phyloP scores from a whole-genome alignment of 2,888 invertebrate species.

The Clostera curtula region DNA sequence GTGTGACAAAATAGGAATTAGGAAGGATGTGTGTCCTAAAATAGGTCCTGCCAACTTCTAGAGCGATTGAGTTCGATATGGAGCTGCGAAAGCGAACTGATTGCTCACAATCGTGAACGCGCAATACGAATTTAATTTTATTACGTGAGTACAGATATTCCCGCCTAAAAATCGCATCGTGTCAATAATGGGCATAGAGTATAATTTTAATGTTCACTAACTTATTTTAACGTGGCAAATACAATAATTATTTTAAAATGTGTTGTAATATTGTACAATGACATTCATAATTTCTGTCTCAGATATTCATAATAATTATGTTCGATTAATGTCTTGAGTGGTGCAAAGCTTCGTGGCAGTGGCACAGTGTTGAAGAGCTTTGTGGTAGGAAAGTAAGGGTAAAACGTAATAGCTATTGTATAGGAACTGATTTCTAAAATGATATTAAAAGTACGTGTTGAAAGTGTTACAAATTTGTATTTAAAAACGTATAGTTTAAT shows the following conservation, averaged over 20 bases:
- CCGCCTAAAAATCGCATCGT: slow-evolving; percentile 32
- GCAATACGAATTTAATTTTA: too few species aligned
- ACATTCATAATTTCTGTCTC: slow-evolving; percentile 42
- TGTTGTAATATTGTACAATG: not conserved
- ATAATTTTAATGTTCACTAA: too few species aligned
- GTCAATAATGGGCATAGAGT: slow-evolving; percentile 15
- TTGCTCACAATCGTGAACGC: too few species aligned
- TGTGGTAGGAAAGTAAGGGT: slow-evolving; percentile 67
- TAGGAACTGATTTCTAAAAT: slow-evolving; percentile 61
- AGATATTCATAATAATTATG: slow-evolving; percentile 48
- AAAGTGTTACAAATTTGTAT: slow-evolving; percentile 74
- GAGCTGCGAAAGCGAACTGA: too few species aligned
- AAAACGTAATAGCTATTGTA: slow-evolving; percentile 59
- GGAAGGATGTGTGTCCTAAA: too few species aligned
- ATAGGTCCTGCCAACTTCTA: too few species aligned
- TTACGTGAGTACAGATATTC: too few species aligned
- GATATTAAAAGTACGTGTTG: slow-evolving; percentile 70
- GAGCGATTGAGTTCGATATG: too few species aligned
- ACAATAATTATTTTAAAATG: too few species aligned
- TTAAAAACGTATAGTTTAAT: slow-evolving; percentile 33
- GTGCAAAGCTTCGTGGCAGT: slow-evolving; percentile 49
- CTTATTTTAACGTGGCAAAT: too few species aligned
- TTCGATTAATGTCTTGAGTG: slow-evolving; percentile 46
- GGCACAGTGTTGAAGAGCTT: slow-evolving; percentile 65
- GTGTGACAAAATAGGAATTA: too few species aligned